Percentiles rank a stretch among this genome's conserved stretches.
phyloP scores from a whole-genome alignment of 2,113 vertebrate genomes.

The Lethenteron camtschaticum region DNA sequence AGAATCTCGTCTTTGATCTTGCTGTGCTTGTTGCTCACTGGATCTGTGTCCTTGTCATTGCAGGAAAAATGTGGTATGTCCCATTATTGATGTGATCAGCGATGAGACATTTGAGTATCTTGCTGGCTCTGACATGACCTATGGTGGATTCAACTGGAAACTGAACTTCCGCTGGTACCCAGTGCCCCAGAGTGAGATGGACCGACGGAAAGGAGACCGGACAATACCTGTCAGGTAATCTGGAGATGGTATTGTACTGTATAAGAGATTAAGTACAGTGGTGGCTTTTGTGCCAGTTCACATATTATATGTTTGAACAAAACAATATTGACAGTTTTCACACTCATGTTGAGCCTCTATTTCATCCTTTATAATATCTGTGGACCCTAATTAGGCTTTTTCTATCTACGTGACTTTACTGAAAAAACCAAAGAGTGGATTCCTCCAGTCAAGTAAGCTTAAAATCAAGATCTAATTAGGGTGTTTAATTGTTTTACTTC shows the following conservation, averaged over 20 bases:
- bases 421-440: too few species aligned
- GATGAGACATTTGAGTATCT: slow-evolving; percentile 8
- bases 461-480: too few species aligned
- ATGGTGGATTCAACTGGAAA: slow-evolving; percentile 9
- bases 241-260: not conserved
- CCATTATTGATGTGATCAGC: slow-evolving; percentile 8
- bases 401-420: too few species aligned
- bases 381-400: too few species aligned
- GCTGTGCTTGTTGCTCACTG: too few species aligned
- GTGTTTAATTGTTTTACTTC: too few species aligned
- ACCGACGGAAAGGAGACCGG: slow-evolving; percentile 8
- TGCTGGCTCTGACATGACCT: slow-evolving; percentile 7
- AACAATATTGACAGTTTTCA: not conserved
- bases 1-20: too few species aligned
- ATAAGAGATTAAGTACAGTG: not conserved
- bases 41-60: not conserved
- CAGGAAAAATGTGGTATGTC: slow-evolving; percentile 7
- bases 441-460: too few species aligned
- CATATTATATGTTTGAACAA: not conserved
- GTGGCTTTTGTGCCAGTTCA: not conserved
- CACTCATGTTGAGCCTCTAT: too few species aligned
- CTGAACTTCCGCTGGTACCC: slow-evolving; percentile 10
- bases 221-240: slow-evolving; percentile 6
- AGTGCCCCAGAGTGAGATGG: slow-evolving; percentile 6
- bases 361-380: too few species aligned